A percentile compares a stretch with the other conserved stretches of the same genome.
Conservation (phyloP, 2,888 invertebrate genomes). For the Lycaena phlaeas region DNA sequence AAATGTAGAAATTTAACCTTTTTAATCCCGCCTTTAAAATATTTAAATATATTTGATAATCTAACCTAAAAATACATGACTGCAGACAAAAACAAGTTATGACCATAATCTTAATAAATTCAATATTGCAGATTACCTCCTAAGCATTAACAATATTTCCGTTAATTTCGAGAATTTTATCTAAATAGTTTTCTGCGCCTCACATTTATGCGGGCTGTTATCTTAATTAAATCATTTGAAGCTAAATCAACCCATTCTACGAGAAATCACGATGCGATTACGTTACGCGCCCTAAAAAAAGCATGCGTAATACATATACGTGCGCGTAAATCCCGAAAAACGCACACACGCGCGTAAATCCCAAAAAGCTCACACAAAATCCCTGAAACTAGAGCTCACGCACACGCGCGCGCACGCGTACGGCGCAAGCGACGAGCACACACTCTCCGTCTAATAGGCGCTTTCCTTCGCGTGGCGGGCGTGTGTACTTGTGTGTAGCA, state of each 20-base stretch:
- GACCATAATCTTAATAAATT: too few relatives aligned
- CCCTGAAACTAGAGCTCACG: slow-evolving; percentile 37
- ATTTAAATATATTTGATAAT: too few relatives aligned
- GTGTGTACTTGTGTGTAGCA: slow-evolving; percentile 65
- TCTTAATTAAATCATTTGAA: slow-evolving; percentile 2
- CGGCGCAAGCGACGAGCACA: slow-evolving; percentile 25
- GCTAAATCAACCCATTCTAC: slow-evolving; percentile 1
- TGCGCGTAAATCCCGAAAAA: slow-evolving; percentile 16
- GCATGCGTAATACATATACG: too few relatives aligned
- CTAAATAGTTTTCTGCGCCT: neutral
- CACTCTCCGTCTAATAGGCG: slow-evolving; percentile 45
- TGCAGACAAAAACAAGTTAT: too few relatives aligned
- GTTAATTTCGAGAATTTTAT: too few relatives aligned
- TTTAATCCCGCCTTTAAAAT: too few relatives aligned
- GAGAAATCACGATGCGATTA: neutral
- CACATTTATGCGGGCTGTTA: neutral
- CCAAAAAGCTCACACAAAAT: slow-evolving; percentile 32
- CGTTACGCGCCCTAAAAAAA: neutral
- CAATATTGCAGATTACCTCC: too few relatives aligned
- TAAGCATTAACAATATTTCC: too few relatives aligned
- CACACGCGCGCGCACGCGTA: slow-evolving; percentile 16
- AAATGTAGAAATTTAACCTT: too few relatives aligned
- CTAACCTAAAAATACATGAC: too few relatives aligned
- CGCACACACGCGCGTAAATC: slow-evolving; percentile 11
- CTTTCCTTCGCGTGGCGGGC: slow-evolving; percentile 67